Conservation (phyloP, 2,888 invertebrate genomes). For the Trilocha varians region DNA sequence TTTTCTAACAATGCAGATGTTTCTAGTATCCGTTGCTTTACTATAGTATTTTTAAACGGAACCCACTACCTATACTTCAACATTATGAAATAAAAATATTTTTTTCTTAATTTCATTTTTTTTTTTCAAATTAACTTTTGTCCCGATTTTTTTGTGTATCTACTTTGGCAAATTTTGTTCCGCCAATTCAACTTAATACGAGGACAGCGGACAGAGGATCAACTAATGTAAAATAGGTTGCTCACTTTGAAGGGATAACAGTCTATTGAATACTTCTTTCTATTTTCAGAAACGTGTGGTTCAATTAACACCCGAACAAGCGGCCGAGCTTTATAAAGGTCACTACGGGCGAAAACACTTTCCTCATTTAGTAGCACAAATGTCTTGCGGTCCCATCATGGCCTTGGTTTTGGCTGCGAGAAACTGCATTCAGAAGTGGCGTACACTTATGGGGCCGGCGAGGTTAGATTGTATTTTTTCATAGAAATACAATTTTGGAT, state of each 20-base stretch:
- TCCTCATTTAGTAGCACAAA: constrained; percentile 84
- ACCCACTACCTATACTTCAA: too few species aligned
- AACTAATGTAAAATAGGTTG: too few species aligned
- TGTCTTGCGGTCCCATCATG: constrained; percentile 83
- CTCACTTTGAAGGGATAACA: too few species aligned
- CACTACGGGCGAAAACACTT: constrained; percentile 82
- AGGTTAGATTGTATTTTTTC: constrained; percentile 26
- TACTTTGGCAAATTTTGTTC: too few species aligned
- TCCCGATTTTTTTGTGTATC: constrained; percentile 3
- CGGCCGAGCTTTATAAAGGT: constrained; percentile 86
- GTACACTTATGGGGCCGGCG: constrained; percentile 80
- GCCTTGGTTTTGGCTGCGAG: constrained; percentile 80
- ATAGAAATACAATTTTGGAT: neutral
- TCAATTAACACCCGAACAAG: constrained; percentile 86
- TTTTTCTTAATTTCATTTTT: neutral
- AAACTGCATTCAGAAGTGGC: constrained; percentile 82
- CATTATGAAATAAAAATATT: too few species aligned
- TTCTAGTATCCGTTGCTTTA: too few species aligned
- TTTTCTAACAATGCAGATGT: too few species aligned
- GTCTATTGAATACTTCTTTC: constrained; percentile 1
- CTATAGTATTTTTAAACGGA: too few species aligned
- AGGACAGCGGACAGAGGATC: too few species aligned
- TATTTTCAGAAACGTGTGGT: constrained; percentile 75
- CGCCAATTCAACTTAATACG: too few species aligned
- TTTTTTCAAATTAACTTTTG: neutral